These are phyloP conservation scores for Mycteria americana DNA, from an alignment of 2,797 vertebrate species.

Conservation along the genomic window DNA sequence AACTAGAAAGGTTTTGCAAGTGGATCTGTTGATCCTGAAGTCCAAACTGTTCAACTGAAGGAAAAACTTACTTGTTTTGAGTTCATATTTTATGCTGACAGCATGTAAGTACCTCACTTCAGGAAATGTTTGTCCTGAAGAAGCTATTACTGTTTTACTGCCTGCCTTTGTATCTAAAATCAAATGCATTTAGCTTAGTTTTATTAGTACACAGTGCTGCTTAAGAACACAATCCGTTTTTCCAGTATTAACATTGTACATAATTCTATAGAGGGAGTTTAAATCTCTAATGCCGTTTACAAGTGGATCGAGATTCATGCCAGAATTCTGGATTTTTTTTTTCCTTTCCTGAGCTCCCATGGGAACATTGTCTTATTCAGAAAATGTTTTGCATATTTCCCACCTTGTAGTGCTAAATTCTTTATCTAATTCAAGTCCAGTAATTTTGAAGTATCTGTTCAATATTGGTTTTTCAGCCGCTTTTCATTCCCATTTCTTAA, in stretches of 20 bases:
- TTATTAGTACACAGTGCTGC: neutral
- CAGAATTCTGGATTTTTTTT: neutral
- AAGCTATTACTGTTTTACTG: neutral
- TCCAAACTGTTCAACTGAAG: slow-evolving; percentile 33
- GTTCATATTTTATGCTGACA: neutral
- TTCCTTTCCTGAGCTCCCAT: neutral
- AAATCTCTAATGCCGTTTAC: neutral
- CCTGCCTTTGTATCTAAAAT: slow-evolving; percentile 26
- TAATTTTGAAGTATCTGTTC: neutral
- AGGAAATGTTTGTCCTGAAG: neutral
- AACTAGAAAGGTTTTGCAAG: slow-evolving; percentile 9
- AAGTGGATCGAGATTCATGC: neutral
- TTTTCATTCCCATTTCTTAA: neutral
- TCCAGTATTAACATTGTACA: slow-evolving; percentile 32
- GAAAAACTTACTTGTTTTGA: slow-evolving; percentile 25
- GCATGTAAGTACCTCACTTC: slow-evolving; percentile 51
- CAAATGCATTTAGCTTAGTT: slow-evolving; percentile 34
- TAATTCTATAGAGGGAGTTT: slow-evolving; percentile 14
- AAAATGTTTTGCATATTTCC: neutral
- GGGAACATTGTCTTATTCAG: neutral
- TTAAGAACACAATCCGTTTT: slow-evolving; percentile 57
- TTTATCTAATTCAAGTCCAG: neutral
- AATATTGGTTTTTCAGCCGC: neutral
- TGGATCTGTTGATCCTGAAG: slow-evolving; percentile 34
- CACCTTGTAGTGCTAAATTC: neutral